Conservation (phyloP, 2,113 vertebrate species). For the Panthera leo region DNA sequence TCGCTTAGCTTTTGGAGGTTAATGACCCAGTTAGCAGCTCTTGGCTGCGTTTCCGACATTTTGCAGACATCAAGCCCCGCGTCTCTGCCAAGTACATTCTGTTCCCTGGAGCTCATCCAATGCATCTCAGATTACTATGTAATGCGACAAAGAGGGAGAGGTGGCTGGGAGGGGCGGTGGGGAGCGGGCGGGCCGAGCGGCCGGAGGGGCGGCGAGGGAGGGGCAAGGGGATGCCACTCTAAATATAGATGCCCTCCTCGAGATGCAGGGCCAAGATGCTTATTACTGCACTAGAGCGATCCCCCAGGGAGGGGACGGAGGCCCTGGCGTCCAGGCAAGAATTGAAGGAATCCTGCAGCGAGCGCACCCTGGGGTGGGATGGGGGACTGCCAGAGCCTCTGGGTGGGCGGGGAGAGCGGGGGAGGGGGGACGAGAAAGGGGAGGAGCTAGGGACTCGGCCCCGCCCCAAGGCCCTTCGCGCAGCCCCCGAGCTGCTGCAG, state of each 20-base stretch:
- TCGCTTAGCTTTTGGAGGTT: slow-evolving; percentile 89
- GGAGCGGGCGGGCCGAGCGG: slow-evolving; percentile 64
- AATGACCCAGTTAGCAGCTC: slow-evolving; percentile 92
- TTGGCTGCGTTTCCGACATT: slow-evolving; percentile 91
- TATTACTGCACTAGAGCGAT: slow-evolving; percentile 66
- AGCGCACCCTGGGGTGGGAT: neutral
- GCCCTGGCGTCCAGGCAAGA: slow-evolving; percentile 51
- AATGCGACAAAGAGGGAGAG: slow-evolving; percentile 89
- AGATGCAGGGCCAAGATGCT: slow-evolving; percentile 76
- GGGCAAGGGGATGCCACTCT: slow-evolving; percentile 60
- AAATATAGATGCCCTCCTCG: slow-evolving; percentile 79
- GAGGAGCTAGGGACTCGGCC: neutral
- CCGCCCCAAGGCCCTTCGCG: neutral
- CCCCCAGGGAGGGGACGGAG: slow-evolving; percentile 56
- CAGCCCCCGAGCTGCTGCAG: neutral
- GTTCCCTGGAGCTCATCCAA: slow-evolving; percentile 90
- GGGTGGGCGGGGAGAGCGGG: neutral
- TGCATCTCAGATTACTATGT: slow-evolving; percentile 89
- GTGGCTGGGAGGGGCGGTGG: slow-evolving; percentile 82
- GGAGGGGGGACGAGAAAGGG: neutral
- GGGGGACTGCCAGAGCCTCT: fast-evolving
- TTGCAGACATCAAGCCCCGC: slow-evolving; percentile 90
- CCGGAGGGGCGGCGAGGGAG: slow-evolving; percentile 42
- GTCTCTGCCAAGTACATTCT: slow-evolving; percentile 91
- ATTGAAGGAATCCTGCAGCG: neutral